These are phyloP conservation scores for human DNA, from an alignment of 2,113 vertebrate genomes.

Conservation along the genomic window DNA sequence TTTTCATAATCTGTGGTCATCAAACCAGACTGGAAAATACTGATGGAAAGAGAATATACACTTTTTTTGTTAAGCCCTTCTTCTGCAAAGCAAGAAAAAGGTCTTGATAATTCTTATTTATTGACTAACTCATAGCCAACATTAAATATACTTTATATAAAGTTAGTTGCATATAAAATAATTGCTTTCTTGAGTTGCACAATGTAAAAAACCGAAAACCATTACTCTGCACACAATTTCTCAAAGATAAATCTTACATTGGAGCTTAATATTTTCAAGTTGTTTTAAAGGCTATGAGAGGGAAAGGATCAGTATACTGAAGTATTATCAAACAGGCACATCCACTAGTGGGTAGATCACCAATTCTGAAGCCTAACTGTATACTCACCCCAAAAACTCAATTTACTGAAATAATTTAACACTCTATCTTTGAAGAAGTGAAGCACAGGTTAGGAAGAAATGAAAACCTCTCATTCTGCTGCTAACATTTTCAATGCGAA, in stretches of 20 bases:
- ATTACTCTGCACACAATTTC: background rate
- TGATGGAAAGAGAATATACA: background rate
- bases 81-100: background rate
- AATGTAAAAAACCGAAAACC: conserved; percentile 17
- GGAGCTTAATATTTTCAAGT: conserved; percentile 29
- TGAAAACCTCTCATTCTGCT: background rate
- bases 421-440: background rate
- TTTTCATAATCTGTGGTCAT: conserved; percentile 9
- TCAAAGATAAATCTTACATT: background rate
- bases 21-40: conserved; percentile 10
- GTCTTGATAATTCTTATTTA: background rate
- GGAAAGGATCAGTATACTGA: background rate
- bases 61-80: background rate
- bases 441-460: conserved; percentile 19
- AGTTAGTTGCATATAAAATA: background rate
- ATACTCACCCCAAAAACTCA: background rate
- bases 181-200: conserved; percentile 1
- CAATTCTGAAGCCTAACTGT: conserved; percentile 6
- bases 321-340: background rate
- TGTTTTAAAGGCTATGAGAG: background rate
- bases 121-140: background rate
- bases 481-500: background rate
- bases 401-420: background rate
- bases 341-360: background rate
- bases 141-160: background rate